Conservation (phyloP, 1,140 invertebrate genomes). For the Melitaea cinxia region DNA sequence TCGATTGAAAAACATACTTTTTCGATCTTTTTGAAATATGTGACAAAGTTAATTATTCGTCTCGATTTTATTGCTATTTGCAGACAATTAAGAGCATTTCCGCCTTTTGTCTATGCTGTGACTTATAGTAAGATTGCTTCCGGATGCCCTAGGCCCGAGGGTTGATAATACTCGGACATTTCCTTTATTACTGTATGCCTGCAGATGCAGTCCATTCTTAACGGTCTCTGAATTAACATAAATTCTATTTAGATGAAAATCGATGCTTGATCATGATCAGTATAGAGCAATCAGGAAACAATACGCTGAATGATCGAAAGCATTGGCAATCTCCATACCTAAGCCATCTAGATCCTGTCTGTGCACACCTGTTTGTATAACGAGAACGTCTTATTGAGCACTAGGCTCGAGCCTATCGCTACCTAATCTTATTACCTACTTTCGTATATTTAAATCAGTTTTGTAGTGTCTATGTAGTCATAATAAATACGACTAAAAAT, state of each 20-base stretch:
- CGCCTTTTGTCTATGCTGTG: conserved; percentile 73
- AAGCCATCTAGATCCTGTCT: conserved; percentile 34
- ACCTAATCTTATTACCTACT: conserved; percentile 31
- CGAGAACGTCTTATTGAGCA: conserved; percentile 38
- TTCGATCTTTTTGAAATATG: no score
- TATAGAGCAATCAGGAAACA: conserved; percentile 60
- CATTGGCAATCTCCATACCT: conserved; percentile 42
- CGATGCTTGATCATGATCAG: conserved; percentile 57
- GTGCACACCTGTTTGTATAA: conserved; percentile 36
- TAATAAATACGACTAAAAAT: background rate
- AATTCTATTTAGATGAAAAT: conserved; percentile 72
- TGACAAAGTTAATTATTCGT: no score
- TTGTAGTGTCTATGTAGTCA: background rate
- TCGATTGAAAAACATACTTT: no score
- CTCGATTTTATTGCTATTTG: background rate
- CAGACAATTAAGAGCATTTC: conserved; percentile 65
- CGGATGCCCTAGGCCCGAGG: conserved; percentile 66
- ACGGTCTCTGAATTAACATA: conserved; percentile 70
- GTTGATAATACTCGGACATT: conserved; percentile 67
- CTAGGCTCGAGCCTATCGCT: conserved; percentile 24
- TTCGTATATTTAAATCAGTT: conserved; percentile 19
- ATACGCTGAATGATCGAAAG: conserved; percentile 57
- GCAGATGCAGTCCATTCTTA: conserved; percentile 54
- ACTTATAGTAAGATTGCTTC: conserved; percentile 66
- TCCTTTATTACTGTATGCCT: conserved; percentile 71